These are phyloP conservation scores for Saccostrea cuccullata DNA, from an alignment of 1,140 invertebrate genomes.

Conservation along the genomic window DNA sequence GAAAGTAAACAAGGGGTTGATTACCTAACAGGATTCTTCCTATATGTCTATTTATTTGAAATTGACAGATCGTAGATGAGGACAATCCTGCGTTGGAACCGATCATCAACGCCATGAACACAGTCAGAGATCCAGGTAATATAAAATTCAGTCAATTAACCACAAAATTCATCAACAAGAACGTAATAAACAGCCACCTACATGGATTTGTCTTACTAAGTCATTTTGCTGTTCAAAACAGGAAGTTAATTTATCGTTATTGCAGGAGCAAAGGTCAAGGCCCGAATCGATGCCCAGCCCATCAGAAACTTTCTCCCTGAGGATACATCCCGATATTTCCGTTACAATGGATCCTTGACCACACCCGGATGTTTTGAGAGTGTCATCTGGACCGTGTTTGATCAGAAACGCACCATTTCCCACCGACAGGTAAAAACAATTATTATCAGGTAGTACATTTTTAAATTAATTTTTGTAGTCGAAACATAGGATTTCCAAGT, in stretches of 20 bases:
- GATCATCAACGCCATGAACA: constrained; percentile 65
- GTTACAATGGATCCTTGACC: constrained; percentile 87
- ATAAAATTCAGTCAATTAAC: neutral
- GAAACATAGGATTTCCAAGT: too few relatives aligned
- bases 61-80: constrained; percentile 61
- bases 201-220: too few relatives aligned
- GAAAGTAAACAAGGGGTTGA: too few relatives aligned
- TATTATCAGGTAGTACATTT: too few relatives aligned
- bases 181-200: neutral
- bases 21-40: too few relatives aligned
- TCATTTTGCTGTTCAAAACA: too few relatives aligned
- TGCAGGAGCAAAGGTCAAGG: constrained; percentile 61
- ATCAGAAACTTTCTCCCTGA: constrained; percentile 67
- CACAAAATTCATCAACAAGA: neutral
- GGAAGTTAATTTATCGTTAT: neutral
- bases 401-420: constrained; percentile 83
- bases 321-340: constrained; percentile 78
- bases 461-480: too few relatives aligned
- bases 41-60: neutral
- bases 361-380: constrained; percentile 87
- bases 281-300: constrained; percentile 64
- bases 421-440: constrained; percentile 82
- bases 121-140: constrained; percentile 71
- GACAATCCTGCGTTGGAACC: constrained; percentile 67
- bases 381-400: constrained; percentile 87